These are phyloP conservation scores for Paracentrotus lividus DNA, from an alignment of 53 echinoderm and acorn worm species.

Conservation along the genomic window DNA sequence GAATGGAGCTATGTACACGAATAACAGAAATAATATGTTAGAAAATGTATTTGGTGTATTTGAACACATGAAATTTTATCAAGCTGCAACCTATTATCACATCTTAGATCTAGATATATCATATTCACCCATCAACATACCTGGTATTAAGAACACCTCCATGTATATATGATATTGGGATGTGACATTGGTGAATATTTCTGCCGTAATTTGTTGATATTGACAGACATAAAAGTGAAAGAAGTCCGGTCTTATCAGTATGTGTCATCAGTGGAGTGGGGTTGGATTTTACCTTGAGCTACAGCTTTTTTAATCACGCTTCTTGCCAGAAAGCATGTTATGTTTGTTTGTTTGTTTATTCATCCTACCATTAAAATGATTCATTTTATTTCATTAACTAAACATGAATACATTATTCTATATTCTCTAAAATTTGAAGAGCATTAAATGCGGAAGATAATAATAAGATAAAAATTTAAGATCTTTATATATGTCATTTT, in stretches of 20 bases:
- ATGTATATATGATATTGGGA: conserved; percentile 9
- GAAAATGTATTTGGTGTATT: neutral
- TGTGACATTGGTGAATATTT: conserved; percentile 19
- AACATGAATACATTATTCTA: neutral
- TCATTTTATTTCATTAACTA: neutral
- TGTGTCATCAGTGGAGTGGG: neutral
- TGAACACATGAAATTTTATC: neutral
- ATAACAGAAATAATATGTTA: neutral
- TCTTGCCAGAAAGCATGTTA: neutral
- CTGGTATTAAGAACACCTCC: conserved; percentile 19
- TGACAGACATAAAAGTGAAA: conserved; percentile 49
- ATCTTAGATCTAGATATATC: conserved; percentile 1
- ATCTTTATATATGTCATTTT: neutral
- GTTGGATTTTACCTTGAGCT: neutral
- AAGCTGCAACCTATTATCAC: neutral
- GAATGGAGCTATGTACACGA: neutral
- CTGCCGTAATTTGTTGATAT: conserved; percentile 57
- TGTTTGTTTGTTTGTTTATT: neutral
- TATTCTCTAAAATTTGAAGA: neutral
- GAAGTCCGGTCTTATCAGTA: conserved; percentile 36
- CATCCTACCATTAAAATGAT: neutral
- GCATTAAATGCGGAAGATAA: too few species aligned
- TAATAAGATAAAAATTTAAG: neutral
- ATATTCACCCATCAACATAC: conserved; percentile 50
- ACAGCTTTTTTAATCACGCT: neutral